Percentiles rank a stretch among this genome's conserved stretches.
phyloP scores from a whole-genome alignment of 2,113 vertebrate species.

The Neofelis nebulosa region DNA sequence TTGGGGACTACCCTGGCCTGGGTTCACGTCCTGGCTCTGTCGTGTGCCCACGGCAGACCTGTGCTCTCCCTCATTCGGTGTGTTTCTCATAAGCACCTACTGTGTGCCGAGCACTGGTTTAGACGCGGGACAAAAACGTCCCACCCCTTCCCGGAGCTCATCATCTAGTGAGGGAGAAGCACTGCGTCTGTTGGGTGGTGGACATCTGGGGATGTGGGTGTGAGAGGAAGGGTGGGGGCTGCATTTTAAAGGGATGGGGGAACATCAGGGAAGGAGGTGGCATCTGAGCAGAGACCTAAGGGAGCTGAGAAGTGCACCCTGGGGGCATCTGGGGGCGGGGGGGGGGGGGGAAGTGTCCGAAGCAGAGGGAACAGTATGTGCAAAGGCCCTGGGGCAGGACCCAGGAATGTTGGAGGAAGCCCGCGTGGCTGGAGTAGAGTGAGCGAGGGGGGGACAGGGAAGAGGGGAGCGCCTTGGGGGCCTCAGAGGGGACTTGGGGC shows the following conservation, averaged over 20 bases:
- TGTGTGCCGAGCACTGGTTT: neutral
- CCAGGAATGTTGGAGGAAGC: neutral
- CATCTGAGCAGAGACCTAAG: neutral
- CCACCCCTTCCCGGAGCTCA: neutral
- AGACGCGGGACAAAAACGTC: neutral
- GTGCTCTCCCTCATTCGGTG: neutral
- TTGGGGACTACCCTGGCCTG: neutral
- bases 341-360: neutral
- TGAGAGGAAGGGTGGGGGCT: neutral
- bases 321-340: fast-evolving
- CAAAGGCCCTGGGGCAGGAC: neutral
- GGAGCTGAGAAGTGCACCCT: neutral
- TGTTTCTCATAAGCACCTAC: neutral
- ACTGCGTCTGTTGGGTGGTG: neutral
- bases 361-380: neutral
- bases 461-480: neutral
- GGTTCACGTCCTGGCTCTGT: neutral
- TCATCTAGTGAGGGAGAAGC: neutral
- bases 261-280: neutral
- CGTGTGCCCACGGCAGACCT: neutral
- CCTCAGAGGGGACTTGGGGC: neutral
- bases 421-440: neutral
- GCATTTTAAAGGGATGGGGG: neutral
- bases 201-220: fast-evolving
- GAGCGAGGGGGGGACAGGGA: neutral